Evolutionary conservation across 2,888 invertebrate species (phyloP).

Genomic region (Machimus rusticus): DNA sequence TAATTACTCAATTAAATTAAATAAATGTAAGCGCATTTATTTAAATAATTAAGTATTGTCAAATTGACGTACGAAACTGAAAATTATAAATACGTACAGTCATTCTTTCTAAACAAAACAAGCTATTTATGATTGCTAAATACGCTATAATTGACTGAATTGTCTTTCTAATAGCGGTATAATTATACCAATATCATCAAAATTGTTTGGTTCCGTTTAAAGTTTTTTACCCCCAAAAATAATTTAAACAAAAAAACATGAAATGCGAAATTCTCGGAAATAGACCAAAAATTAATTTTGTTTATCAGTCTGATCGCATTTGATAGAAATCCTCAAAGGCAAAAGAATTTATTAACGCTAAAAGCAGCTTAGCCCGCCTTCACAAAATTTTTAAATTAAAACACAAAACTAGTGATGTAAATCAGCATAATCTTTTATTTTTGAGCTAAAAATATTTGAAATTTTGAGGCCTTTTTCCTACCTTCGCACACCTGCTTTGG

Average conservation of each 20-base stretch:
- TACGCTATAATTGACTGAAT: too few relatives aligned
- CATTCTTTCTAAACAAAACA: too few relatives aligned
- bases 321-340: background rate
- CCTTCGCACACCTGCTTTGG: background rate
- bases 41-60: too few relatives aligned
- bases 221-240: background rate
- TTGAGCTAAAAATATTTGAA: background rate
- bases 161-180: too few relatives aligned
- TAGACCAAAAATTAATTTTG: background rate
- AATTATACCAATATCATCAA: too few relatives aligned
- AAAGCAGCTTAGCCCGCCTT: background rate
- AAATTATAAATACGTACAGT: too few relatives aligned
- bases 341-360: background rate
- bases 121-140: too few relatives aligned
- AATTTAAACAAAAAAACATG: background rate
- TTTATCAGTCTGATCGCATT: background rate
- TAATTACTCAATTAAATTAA: too few relatives aligned
- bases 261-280: background rate
- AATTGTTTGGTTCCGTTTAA: background rate
- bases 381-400: background rate
- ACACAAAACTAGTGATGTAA: background rate
- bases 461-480: background rate
- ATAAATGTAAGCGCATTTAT: too few relatives aligned
- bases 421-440: background rate
- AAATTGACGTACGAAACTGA: too few relatives aligned